Evolutionary conservation across 2,113 vertebrate genomes (phyloP), one percentile per base, ranked within the genome.

Genomic region (Paramisgurnus dabryanus): DNA sequence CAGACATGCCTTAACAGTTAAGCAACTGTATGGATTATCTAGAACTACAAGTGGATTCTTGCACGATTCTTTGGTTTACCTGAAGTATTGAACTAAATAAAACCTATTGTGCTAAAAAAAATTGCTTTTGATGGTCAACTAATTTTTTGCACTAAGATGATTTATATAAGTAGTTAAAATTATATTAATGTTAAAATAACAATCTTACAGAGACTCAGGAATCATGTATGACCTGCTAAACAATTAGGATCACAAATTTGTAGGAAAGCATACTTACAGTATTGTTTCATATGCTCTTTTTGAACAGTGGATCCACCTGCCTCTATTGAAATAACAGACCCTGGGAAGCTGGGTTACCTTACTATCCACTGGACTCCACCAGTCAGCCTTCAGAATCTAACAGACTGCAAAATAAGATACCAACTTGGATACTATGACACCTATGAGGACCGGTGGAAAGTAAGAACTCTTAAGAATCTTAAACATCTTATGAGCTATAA

Each of bases 341-440:
- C 88, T 1, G 96, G 95, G 2, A 91, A 92, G 64, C 87, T 98
- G 67, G 97, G 96, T 17, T 67, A 88, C 12, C 89, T 98, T 0
- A 86, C 90, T 40, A 84, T 98, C 1, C 83, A 88, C 41, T 98
- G 97, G 97, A 87, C 90, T 11, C 88, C 86, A 7, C 94, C 95
- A 0, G 2, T 82, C 34, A 83, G 80, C 0, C 7, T 87, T 11
- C 80, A 85, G 17, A 79, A 84, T 47, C 68, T 82, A 78, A 89
- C 86, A 0, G 82, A 90, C 0, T 96, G 96, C 63, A 68, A 74
- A 4, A 34, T 90, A 0, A 85, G 72, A 27, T 98, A 96, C 84
- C 92, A 93, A 78, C 82, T 96, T 76, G 91, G 94, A 67, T 95
- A 94, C 47, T 89, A 87, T 71, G 91, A 86, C 82, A 3, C 87